Evolutionary conservation across 2,113 vertebrate genomes (phyloP).

Genomic region (Bos indicus): DNA sequence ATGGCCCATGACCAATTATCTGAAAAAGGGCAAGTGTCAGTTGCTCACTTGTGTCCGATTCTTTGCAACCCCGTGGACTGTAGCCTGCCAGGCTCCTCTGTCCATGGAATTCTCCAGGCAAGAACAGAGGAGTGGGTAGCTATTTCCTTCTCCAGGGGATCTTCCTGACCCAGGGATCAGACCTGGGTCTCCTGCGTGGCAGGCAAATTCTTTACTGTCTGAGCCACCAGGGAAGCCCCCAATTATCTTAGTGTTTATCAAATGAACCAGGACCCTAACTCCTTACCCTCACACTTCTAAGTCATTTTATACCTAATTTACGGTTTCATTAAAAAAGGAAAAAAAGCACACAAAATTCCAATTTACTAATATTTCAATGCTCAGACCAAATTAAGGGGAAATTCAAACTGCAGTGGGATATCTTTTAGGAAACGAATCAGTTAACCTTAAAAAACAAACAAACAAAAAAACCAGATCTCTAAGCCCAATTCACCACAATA

Average conservation of each 20-base stretch:
- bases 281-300: neutral
- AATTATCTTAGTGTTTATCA: neutral
- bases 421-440: slow-evolving; percentile 1
- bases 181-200: neutral
- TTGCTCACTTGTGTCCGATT: neutral
- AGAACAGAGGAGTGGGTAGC: neutral
- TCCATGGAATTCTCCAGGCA: neutral
- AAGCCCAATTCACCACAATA: neutral
- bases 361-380: neutral
- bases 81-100: neutral
- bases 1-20: neutral
- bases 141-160: neutral
- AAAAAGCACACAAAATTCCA: neutral
- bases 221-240: neutral
- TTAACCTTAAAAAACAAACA: neutral
- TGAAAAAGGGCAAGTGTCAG: neutral
- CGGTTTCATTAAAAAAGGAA: neutral
- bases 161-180: neutral
- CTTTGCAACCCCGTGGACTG: neutral
- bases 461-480: neutral
- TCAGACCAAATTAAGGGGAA: neutral
- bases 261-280: neutral
- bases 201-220: neutral
- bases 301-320: neutral
- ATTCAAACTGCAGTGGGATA: neutral